Evolutionary conservation across 37 sponge, comb jelly and placozoan species (phyloP).

Genomic region (Axinella damicornis): DNA sequence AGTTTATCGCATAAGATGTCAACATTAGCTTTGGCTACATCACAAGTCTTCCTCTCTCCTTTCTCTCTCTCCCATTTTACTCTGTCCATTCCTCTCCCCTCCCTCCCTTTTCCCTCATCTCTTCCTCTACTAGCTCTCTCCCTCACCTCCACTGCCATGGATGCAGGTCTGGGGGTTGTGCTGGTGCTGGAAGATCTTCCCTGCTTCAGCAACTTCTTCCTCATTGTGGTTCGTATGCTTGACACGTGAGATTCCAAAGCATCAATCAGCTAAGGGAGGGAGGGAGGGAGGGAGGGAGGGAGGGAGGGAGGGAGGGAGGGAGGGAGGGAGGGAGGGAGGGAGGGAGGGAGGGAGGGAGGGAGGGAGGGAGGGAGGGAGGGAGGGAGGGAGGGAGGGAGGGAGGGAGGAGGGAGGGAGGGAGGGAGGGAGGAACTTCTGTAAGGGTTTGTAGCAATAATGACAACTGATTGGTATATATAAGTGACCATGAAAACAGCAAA

Average conservation of each 20-base stretch:
- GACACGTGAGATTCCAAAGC: conserved; percentile 59
- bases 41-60: no score
- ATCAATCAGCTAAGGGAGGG: conserved; percentile 44
- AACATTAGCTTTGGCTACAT: no score
- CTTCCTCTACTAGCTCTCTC: no score
- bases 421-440: no score
- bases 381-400: not conserved
- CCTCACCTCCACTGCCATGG: conserved; percentile 71
- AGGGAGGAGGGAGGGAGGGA: no score
- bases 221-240: conserved; percentile 26
- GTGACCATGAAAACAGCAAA: no score
- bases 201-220: conserved; percentile 41
- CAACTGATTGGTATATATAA: no score
- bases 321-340: not conserved
- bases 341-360: no score
- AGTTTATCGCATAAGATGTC: no score
- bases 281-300: not conserved
- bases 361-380: not conserved
- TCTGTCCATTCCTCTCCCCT: not conserved
- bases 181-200: not conserved
- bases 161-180: conserved; percentile 46
- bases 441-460: no score
- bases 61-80: not conserved
- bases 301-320: not conserved
- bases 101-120: not conserved